A percentile compares a stretch with the other conserved stretches of the same genome.
phyloP scores from a whole-genome alignment of 2,113 vertebrate genomes.

The Emydura subglobosa region DNA sequence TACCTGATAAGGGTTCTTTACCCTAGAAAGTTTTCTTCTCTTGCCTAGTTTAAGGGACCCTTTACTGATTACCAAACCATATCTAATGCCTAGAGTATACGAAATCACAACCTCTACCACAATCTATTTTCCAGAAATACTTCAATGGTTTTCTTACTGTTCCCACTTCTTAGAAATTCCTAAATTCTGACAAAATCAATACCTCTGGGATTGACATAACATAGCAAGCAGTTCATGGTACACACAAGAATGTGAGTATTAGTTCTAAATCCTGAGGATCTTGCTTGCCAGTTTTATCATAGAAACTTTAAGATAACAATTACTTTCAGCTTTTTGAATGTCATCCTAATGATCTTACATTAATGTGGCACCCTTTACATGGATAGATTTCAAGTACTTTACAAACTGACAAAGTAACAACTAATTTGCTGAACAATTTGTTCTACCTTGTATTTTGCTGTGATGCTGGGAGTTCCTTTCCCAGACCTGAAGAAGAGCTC shows the following conservation, averaged over 20 bases:
- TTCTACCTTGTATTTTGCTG: no score
- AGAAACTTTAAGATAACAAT: neutral
- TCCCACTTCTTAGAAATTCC: neutral
- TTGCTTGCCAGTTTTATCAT: neutral
- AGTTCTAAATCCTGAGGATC: no score
- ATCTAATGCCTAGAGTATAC: neutral
- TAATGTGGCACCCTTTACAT: neutral
- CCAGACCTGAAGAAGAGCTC: no score
- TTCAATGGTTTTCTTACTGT: neutral
- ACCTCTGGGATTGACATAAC: neutral
- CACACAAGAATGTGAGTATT: neutral
- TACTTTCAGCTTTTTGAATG: neutral
- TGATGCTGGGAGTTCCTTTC: no score
- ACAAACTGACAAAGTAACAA: neutral
- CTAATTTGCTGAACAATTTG: no score
- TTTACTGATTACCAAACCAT: neutral
- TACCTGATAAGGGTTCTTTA: neutral
- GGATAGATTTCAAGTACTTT: neutral
- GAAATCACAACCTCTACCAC: neutral
- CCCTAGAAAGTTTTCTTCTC: neutral
- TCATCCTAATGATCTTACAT: neutral
- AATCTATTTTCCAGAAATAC: neutral
- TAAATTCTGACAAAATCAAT: neutral
- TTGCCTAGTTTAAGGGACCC: neutral
- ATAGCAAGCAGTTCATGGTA: neutral